Evolutionary conservation across 2,113 vertebrate genomes (phyloP).

Genomic region (Tragelaphus imberbis): DNA sequence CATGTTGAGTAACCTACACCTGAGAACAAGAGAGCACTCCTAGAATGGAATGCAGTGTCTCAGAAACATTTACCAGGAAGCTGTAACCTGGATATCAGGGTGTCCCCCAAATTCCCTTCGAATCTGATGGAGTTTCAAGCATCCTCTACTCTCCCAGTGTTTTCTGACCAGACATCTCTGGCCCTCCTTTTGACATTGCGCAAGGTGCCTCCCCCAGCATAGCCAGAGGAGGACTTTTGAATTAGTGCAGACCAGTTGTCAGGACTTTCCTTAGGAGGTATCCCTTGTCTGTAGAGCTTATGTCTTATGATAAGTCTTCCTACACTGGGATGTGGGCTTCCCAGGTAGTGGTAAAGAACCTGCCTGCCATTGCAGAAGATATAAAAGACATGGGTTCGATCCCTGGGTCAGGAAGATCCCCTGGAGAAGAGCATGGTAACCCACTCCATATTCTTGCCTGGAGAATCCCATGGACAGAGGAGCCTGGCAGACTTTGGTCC

Average conservation of each 20-base stretch:
- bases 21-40: neutral
- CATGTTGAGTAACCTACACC: neutral
- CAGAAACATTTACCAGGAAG: neutral
- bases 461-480: neutral
- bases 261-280: neutral
- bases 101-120: rapidly evolving
- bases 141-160: neutral
- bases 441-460: neutral
- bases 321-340: neutral
- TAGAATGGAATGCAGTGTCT: neutral
- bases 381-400: neutral
- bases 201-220: neutral
- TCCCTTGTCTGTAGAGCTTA: neutral
- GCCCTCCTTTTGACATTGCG: neutral
- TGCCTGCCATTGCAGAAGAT: neutral
- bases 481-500: neutral
- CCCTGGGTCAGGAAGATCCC: neutral
- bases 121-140: neutral
- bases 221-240: neutral
- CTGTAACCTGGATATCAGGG: neutral
- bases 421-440: neutral
- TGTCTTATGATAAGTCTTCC: neutral
- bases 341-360: neutral
- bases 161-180: neutral
- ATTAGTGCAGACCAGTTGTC: neutral